Conservation (phyloP, 2,113 vertebrate species). For the Oreochromis niloticus region DNA sequence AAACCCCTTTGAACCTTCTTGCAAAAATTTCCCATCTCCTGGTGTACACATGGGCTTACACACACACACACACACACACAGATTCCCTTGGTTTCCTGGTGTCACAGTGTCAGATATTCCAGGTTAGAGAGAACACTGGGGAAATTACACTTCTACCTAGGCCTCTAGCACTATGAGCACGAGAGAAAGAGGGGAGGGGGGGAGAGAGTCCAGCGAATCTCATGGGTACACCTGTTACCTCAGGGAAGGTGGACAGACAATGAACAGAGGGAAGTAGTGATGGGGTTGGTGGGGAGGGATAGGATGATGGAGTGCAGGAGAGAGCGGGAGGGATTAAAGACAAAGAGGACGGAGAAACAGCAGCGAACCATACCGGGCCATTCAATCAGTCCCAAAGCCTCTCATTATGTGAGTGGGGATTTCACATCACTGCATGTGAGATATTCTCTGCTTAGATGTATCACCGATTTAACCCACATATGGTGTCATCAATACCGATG, state of each 20-base stretch:
- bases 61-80: neutral
- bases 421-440: neutral
- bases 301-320: constrained; percentile 41
- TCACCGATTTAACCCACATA: neutral
- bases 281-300: neutral
- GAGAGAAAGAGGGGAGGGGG: neutral
- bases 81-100: neutral
- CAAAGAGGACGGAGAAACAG: constrained; percentile 35
- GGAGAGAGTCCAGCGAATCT: constrained; percentile 13
- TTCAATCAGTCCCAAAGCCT: constrained; percentile 32
- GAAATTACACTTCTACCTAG: constrained; percentile 59
- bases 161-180: constrained; percentile 31
- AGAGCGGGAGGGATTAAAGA: constrained; percentile 39
- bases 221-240: constrained; percentile 27
- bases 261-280: constrained; percentile 25
- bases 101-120: constrained; percentile 64
- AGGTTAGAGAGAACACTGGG: constrained; percentile 63
- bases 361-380: constrained; percentile 2
- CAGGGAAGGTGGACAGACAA: constrained; percentile 57
- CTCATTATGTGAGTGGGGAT: constrained; percentile 30
- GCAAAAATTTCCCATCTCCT: constrained; percentile 40
- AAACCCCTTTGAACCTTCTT: neutral
- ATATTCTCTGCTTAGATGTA: constrained; percentile 18
- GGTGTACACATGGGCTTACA: neutral
- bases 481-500: neutral